These are phyloP conservation scores for Sminthurinus aureus DNA, from an alignment of 2,888 invertebrate genomes.

Conservation along the genomic window DNA sequence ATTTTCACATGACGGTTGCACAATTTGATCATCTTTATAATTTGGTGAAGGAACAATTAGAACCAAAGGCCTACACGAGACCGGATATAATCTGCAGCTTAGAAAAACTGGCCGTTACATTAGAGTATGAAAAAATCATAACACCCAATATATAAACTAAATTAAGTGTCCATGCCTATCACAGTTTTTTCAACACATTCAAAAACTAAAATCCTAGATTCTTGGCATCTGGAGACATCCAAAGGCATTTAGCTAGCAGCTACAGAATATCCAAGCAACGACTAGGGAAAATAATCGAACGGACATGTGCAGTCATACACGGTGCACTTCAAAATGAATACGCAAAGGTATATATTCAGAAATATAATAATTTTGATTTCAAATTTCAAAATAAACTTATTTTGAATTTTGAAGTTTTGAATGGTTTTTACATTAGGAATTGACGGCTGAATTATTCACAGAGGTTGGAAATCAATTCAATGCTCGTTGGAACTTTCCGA, in stretches of 20 bases:
- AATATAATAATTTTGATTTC: too few relatives aligned
- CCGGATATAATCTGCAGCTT: background rate
- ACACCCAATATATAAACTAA: too few relatives aligned
- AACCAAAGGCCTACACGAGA: background rate
- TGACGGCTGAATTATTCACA: background rate
- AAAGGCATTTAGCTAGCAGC: too few relatives aligned
- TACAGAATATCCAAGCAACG: too few relatives aligned
- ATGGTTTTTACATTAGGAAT: conserved; percentile 16
- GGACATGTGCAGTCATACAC: too few relatives aligned
- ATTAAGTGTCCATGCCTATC: too few relatives aligned
- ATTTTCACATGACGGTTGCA: conserved; percentile 10
- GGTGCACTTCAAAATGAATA: too few relatives aligned
- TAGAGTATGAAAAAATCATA: conserved; percentile 33
- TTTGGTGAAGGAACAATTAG: background rate
- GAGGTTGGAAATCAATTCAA: conserved; percentile 16
- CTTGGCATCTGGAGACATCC: too few relatives aligned
- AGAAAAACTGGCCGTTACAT: conserved; percentile 15
- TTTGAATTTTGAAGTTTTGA: background rate
- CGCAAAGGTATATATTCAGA: too few relatives aligned
- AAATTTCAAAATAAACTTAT: background rate
- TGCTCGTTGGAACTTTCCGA: conserved; percentile 55
- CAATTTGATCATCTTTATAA: conserved; percentile 11
- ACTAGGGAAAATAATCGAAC: too few relatives aligned
- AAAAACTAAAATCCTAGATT: too few relatives aligned
- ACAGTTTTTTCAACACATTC: too few relatives aligned